Base-by-base conservation (phyloP, 2,113 vertebrate genomes). In the Microcebus ravelobensis region DNA sequence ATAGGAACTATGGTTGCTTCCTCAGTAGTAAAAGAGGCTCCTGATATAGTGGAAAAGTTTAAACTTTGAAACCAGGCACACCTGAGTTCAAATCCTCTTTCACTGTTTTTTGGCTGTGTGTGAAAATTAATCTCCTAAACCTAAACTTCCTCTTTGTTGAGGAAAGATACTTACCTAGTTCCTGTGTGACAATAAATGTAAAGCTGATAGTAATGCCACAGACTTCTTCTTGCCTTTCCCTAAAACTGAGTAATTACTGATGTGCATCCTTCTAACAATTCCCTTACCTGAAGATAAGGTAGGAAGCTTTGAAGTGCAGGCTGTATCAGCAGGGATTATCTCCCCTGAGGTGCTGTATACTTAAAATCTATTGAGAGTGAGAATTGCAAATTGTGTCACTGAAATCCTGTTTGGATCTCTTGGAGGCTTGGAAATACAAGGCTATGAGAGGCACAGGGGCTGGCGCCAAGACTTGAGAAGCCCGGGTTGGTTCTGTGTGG, bases 301-400 rank as follows among this genome's bases (percentile, higher is more conserved):
- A 34, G 74, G 50, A 68, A 45, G 68, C 97, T 96, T 97, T 97
- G 93, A 97, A 97, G 80, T 87, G 91, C 91, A 94, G 88, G 52
- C 67, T 14, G 12, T 12, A n/a, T 86, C 73, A 27, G 50, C 61
- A 27, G 89, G 96, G 86, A 73, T 94, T 27, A 45, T 65, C 91
- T 68, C 92, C 57, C 77, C 76, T 79, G 63, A 23, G 88, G 88
- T 5, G 3, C 57, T 27, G 48, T 20, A 8, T 67, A 15, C n/a
- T 15, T 18, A 36, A 42, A 59, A 95, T 48, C 86, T 93, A 84
- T 76, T 31, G 36, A 39, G 65, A 61, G 50, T 4, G 65, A 93
- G 89, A 95, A 96, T 67, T 91, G 86, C 79, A 97, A 93, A 97
- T 71, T 34, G 34, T 48, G 42, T 48, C 57, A 59, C 50, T 42